These are phyloP conservation scores for Diplodus sargus DNA, from an alignment of 2,797 vertebrate genomes.

Conservation along the genomic window DNA sequence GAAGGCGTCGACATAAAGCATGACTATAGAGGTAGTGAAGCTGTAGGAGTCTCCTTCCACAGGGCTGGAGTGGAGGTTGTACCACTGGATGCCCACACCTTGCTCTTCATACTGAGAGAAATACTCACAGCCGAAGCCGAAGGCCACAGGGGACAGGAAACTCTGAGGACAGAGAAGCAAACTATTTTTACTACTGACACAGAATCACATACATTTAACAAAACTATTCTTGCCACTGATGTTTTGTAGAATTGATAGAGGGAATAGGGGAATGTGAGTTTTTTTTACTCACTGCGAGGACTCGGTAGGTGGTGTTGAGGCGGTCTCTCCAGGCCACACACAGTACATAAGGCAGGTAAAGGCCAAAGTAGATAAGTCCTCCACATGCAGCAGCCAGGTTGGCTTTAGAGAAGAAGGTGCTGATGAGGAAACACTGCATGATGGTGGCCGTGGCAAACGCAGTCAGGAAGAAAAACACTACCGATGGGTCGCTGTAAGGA, in stretches of 20 bases:
- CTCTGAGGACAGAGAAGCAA: slow-evolving; percentile 81
- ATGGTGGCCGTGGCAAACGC: slow-evolving; percentile 92
- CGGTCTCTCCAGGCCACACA: slow-evolving; percentile 91
- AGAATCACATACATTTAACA: not conserved
- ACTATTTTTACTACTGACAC: not conserved
- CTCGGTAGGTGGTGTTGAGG: slow-evolving; percentile 80
- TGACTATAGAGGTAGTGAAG: slow-evolving; percentile 82
- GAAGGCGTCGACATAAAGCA: slow-evolving; percentile 89
- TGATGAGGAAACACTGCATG: slow-evolving; percentile 94
- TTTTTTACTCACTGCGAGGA: slow-evolving; percentile 85
- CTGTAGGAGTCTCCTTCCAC: slow-evolving; percentile 88
- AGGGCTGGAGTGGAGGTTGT: slow-evolving; percentile 85
- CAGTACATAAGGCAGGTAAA: slow-evolving; percentile 92
- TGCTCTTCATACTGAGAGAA: slow-evolving; percentile 94
- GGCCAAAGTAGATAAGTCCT: slow-evolving; percentile 90
- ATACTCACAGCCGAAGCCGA: slow-evolving; percentile 94
- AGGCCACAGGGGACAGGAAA: slow-evolving; percentile 93
- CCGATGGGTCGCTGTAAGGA: slow-evolving; percentile 88
- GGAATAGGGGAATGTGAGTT: too few relatives aligned
- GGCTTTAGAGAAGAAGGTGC: slow-evolving; percentile 90
- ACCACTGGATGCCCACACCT: slow-evolving; percentile 92
- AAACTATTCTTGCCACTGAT: not conserved
- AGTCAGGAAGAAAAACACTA: slow-evolving; percentile 90
- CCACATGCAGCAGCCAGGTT: slow-evolving; percentile 93
- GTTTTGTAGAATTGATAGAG: not conserved